These are phyloP conservation scores for Melipona beecheii DNA, from an alignment of 2,888 invertebrate genomes.

Conservation along the genomic window DNA sequence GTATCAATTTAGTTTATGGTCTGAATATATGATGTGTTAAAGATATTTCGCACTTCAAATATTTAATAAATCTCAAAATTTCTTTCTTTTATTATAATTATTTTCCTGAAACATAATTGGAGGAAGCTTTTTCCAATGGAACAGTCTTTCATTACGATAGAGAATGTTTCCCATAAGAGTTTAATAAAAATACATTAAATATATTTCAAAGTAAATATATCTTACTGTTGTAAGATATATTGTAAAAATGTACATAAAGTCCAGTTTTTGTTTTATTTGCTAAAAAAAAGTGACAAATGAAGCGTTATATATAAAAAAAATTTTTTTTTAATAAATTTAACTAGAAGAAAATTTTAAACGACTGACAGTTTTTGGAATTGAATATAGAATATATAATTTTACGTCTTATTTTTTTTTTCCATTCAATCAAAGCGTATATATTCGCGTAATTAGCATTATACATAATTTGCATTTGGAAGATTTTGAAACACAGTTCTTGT, in stretches of 20 bases:
- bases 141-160: conserved; percentile 6
- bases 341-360: not conserved
- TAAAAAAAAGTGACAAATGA: conserved; percentile 14
- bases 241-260: conserved; percentile 9
- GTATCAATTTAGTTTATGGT: conserved; percentile 83
- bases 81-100: conserved; percentile 37
- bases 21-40: conserved; percentile 74
- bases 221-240: conserved; percentile 10
- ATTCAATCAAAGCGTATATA: not conserved
- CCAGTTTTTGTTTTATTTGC: conserved; percentile 19
- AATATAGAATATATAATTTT: not conserved
- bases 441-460: not conserved
- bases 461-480: not conserved
- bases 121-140: not conserved
- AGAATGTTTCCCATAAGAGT: conserved; percentile 14
- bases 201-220: not conserved
- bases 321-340: not conserved
- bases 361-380: not conserved
- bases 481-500: conserved; percentile 8
- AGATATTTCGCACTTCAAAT: conserved; percentile 60
- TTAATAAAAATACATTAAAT: conserved; percentile 23
- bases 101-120: conserved; percentile 14
- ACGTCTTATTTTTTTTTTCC: not conserved
- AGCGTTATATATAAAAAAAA: not conserved
- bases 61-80: conserved; percentile 64